phyloP scores from a whole-genome alignment of 2,888 invertebrate genomes.

The Homarus gammarus region DNA sequence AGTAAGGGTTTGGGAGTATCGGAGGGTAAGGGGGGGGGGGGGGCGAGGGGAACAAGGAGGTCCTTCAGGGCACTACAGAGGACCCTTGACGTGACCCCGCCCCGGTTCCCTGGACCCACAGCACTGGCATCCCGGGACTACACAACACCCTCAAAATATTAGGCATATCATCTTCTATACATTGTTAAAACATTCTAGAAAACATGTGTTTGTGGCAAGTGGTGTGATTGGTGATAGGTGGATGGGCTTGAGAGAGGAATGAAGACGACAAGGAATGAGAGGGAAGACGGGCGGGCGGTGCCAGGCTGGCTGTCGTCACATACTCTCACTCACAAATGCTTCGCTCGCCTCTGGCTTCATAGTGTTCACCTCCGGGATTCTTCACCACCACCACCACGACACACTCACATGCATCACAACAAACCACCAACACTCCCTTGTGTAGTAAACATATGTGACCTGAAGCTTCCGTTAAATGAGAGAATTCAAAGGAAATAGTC shows the following conservation, averaged over 20 bases:
- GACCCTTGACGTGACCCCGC: constrained; percentile 49
- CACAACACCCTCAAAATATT: no score
- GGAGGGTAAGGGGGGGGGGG: constrained; percentile 27
- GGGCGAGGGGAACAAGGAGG: constrained; percentile 54
- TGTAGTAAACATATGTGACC: no score
- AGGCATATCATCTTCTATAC: no score
- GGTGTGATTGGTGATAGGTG: neutral
- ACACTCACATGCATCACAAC: no score
- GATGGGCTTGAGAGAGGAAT: neutral
- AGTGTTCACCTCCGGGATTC: constrained; percentile 3
- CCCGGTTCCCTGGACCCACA: constrained; percentile 1
- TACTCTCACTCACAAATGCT: neutral
- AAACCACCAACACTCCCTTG: no score
- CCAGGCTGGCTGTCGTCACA: neutral
- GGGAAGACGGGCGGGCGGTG: neutral
- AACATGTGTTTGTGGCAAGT: no score
- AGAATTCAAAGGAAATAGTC: no score
- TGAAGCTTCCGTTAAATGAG: no score
- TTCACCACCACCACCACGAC: no score
- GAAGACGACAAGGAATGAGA: neutral
- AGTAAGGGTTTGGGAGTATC: constrained; percentile 2
- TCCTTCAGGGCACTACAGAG: constrained; percentile 67
- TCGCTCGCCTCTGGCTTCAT: neutral
- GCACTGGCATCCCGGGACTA: neutral
- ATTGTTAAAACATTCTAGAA: no score